Base-by-base conservation (phyloP, 2,888 invertebrate species). In the Callimorpha dominula region DNA sequence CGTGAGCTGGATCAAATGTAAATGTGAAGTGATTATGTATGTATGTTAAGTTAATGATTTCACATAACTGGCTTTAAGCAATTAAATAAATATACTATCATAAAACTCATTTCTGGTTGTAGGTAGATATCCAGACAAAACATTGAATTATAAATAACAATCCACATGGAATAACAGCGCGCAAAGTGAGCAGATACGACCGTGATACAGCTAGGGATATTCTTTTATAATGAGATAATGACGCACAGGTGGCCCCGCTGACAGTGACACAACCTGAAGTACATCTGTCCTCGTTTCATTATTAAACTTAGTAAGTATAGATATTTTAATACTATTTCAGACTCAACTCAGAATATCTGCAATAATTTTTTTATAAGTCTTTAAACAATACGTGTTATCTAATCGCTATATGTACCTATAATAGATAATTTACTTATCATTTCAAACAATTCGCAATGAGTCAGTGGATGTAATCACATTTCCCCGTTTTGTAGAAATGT, bases 401-500 rank as follows among this genome's bases (percentile, higher is more conserved):
- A 31, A 65, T 65, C 68, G 49, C 68, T 17, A 65, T 57, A 31
- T 31, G 31, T 31, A 31, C 31, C 31, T 31, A 57, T 20, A n/a
- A 65, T 65, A 20, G 57, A 64, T 72, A 64, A 57, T 68, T 64
- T 72, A 66, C 60, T 68, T 68, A 68, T 65, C 65, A 70, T 79
- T 71, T 42, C 62, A 68, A 54, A 66, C 68, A 40, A 67, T 71
- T 67, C 20, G 43, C 49, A n/a, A 75, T 81, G 81, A 79, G 50
- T 81, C 80, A 81, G 42, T 66, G 31, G 66, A 62, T 15, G 49
- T 50, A 71, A 71, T 66, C 65, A 64, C 62, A 74, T 73, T 82
- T 43, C 67, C 43, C 43, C 57, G 54, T 54, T 68, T 54, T 76
- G 70, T 20, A 65, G 80, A 77, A 82, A 43, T 50, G 64, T 62